Base-by-base conservation (phyloP, 2,113 vertebrate species). In the Motacilla tschutschensis region DNA sequence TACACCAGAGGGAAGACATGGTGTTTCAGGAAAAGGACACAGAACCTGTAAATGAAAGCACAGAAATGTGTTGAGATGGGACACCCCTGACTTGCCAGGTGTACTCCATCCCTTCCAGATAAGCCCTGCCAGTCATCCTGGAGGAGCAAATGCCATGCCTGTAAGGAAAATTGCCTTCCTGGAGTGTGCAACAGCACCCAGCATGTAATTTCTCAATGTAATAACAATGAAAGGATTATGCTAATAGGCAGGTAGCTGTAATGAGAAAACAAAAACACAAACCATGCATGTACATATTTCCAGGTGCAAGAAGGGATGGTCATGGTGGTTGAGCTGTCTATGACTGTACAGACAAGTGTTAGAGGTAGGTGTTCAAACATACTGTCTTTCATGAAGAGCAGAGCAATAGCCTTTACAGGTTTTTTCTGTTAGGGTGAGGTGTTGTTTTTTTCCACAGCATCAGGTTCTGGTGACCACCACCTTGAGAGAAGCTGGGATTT, bases 381-480 rank as follows among this genome's bases (percentile, higher is more conserved):
- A 7, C 0, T 4, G 35, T 25, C 54, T 67, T 51, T 53, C 31
- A 48, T 10, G 15, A 79, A 20, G 28, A 57, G 4, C 25, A 62
- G 36, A 48, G 31, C 48, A 63, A 19, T 8, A 59, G 33, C 24
- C 53, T 67, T 67, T 11, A 7, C 0, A 0, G 17, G 1, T 2
- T 63, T 53, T 63, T 40, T 33, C 22, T 72, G 26, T 22, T 47
- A n/a, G 54, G 26, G 3, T 26, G 54, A 81, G 22, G 58, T 31
- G 18, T 2, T 57, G 18, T 5, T 57, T 74, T 82, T 54, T 38
- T 35, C 31, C 36, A 67, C 16, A 86, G 24, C 21, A 58, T 29
- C 38, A 59, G 8, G 26, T 63, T 59, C 53, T 55, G 71, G 51
- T 70, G 66, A n/a, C 21, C n/a, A 57, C 17, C 33, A 70, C 35